A percentile compares a stretch with the other conserved stretches of the same genome.
These are phyloP conservation scores for Pyrochroa serraticornis DNA, from an alignment of 2,888 invertebrate genomes.

Conservation along the genomic window DNA sequence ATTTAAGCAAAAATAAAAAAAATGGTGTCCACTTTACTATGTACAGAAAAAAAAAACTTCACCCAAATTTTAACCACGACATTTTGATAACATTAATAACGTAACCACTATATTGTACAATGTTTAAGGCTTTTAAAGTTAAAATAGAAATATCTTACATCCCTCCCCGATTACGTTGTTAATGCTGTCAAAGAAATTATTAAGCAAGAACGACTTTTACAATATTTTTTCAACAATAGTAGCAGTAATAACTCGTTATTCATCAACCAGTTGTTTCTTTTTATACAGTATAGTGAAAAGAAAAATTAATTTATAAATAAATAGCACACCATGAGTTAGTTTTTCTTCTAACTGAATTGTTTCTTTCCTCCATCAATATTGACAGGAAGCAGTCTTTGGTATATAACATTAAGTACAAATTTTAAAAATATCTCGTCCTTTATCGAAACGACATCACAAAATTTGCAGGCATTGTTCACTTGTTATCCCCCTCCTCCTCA, in stretches of 20 bases:
- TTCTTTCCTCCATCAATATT: slow-evolving; percentile 26
- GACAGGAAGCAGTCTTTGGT: slow-evolving; percentile 43
- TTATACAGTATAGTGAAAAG: slow-evolving; percentile 14
- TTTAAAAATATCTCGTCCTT: slow-evolving; percentile 25
- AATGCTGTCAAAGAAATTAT: slow-evolving; percentile 12
- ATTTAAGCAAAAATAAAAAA: slow-evolving; percentile 11
- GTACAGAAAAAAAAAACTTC: slow-evolving; percentile 13
- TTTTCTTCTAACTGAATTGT: slow-evolving; percentile 29
- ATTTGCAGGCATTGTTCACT: slow-evolving; percentile 8
- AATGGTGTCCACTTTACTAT: slow-evolving; percentile 10
- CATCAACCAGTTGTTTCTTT: slow-evolving; percentile 17
- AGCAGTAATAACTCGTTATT: slow-evolving; percentile 16
- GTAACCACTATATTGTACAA: slow-evolving; percentile 16
- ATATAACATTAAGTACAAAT: slow-evolving; percentile 37
- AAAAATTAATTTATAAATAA: slow-evolving; percentile 28
- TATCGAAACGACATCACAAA: slow-evolving; percentile 16
- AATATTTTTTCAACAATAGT: slow-evolving; percentile 12
- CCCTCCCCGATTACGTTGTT: slow-evolving; percentile 4
- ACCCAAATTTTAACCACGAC: neutral
- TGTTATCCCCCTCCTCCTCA: neutral
- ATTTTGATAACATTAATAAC: slow-evolving; percentile 17
- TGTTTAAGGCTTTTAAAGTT: slow-evolving; percentile 18
- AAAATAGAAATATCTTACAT: slow-evolving; percentile 11
- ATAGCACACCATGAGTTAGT: slow-evolving; percentile 33
- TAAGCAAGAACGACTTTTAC: slow-evolving; percentile 15